phyloP scores from a whole-genome alignment of 2,797 vertebrate genomes.

The Cirrhinus molitorella region DNA sequence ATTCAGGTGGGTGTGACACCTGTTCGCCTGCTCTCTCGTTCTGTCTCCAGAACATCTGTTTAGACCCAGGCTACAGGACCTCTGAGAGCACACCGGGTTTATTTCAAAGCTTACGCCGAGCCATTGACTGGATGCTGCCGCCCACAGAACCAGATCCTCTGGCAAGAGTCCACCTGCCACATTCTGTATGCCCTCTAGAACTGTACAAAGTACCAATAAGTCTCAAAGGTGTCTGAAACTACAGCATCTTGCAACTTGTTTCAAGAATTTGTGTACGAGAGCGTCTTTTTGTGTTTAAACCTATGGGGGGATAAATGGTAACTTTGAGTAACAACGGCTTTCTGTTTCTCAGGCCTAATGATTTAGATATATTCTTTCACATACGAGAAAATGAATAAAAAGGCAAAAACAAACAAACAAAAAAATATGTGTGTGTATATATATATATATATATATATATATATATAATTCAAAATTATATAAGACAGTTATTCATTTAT shows the following conservation, averaged over 20 bases:
- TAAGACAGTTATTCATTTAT: too few relatives aligned
- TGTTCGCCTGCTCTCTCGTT: constrained; percentile 54
- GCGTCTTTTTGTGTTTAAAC: constrained; percentile 6
- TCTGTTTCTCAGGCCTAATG: constrained; percentile 34
- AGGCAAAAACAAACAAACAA: too few relatives aligned
- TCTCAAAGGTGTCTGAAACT: constrained; percentile 56
- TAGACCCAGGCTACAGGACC: constrained; percentile 40
- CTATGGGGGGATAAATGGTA: background rate
- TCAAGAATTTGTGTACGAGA: background rate
- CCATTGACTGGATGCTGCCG: constrained; percentile 42
- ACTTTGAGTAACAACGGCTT: constrained; percentile 31
- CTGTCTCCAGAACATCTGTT: constrained; percentile 61
- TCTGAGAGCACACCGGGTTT: constrained; percentile 47
- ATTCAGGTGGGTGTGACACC: constrained; percentile 62
- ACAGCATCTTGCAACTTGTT: constrained; percentile 44
- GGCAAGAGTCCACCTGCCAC: constrained; percentile 41
- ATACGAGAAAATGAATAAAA: background rate
- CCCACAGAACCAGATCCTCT: constrained; percentile 56
- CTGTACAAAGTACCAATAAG: constrained; percentile 36
- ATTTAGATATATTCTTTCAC: background rate
- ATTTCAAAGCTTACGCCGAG: constrained; percentile 38
- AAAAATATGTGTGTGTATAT: too few relatives aligned
- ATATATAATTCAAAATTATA: too few relatives aligned
- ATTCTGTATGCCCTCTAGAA: constrained; percentile 21
- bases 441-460: too few relatives aligned